Evolutionary conservation across 1,140 invertebrate species (phyloP).

Genomic region (Asbolus verrucosus): DNA sequence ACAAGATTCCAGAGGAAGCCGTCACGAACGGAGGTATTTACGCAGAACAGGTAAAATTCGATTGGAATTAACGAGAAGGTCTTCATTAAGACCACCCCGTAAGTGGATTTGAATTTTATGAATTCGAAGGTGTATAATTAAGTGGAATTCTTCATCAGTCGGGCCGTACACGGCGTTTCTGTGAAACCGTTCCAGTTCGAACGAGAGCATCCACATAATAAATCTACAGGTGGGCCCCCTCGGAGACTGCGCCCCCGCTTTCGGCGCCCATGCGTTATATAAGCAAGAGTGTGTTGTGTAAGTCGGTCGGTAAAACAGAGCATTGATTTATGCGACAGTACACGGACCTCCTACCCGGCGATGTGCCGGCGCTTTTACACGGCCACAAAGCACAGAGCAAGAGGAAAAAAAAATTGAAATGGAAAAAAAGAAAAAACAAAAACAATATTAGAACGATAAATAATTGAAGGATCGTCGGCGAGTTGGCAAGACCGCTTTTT

Average conservation of each 20-base stretch:
- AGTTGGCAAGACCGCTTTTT: too few species aligned
- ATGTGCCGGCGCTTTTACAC: constrained; percentile 44
- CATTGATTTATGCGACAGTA: constrained; percentile 45
- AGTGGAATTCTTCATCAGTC: neutral
- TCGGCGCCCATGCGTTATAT: constrained; percentile 22
- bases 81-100: too few species aligned
- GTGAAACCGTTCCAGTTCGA: constrained; percentile 2
- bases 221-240: constrained; percentile 33
- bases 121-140: too few species aligned
- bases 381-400: neutral
- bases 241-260: constrained; percentile 4
- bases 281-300: constrained; percentile 19
- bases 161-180: neutral
- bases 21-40: too few species aligned
- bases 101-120: too few species aligned
- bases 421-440: constrained; percentile 40
- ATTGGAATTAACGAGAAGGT: too few species aligned
- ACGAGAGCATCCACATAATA: constrained; percentile 6
- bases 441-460: constrained; percentile 46
- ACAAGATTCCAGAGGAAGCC: too few species aligned
- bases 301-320: constrained; percentile 42
- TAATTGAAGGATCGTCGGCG: constrained; percentile 1
- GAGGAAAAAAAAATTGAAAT: constrained; percentile 32
- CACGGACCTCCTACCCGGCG: constrained; percentile 41
- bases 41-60: too few species aligned